Evolutionary conservation across 92 coral and sea anemone species (phyloP), one percentile per base, ranked within the genome.

Genomic region (Parazoanthus swiftii): DNA sequence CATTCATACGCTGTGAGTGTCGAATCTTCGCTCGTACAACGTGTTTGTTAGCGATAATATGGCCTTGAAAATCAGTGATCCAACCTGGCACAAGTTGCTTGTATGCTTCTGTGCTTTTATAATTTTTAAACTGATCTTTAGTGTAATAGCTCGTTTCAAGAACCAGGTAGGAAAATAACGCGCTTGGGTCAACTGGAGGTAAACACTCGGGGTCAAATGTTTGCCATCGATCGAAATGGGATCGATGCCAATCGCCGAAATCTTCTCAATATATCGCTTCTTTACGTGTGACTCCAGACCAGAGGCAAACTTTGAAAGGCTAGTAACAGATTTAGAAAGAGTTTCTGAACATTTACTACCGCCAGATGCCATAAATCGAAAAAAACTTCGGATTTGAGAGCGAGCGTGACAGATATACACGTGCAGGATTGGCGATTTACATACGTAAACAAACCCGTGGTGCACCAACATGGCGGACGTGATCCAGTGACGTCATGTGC

Each of bases 401-500:
- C 84, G 70, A 50, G 16, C 84, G 71, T 58, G 84, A 80, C 39
- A 80, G 70, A 80, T 3, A 56, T 37, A 80, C 84, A 50, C 39
- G 72, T 51, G 84, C 23, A 80, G 84, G 9, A 54, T 54, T 80
- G 71, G 84, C 21, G 46, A 51, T 29, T 58, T 51, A 39, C 82
- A 79, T 50, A 80, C 54, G 37, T 29, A 80, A 33, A 80, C 84
- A 80, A 80, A 80, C 82, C 68, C 43, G 84, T 80, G 71, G 84
- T 80, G 71, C 84, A 80, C 84, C 84, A 80, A 80, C 56, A 80
- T 51, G 84, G 84, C 84, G 71, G 71, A 80, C 84, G 46, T 80
- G 84, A 80, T 71, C 84, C 26, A 43, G 84, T 80, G 84, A 80
- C 84, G 84, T 80, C 84, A 80, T 38, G 56, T 80, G 84, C 84